Evolutionary conservation across 2,797 vertebrate genomes (phyloP).

Genomic region (Acanthurus lineatus): DNA sequence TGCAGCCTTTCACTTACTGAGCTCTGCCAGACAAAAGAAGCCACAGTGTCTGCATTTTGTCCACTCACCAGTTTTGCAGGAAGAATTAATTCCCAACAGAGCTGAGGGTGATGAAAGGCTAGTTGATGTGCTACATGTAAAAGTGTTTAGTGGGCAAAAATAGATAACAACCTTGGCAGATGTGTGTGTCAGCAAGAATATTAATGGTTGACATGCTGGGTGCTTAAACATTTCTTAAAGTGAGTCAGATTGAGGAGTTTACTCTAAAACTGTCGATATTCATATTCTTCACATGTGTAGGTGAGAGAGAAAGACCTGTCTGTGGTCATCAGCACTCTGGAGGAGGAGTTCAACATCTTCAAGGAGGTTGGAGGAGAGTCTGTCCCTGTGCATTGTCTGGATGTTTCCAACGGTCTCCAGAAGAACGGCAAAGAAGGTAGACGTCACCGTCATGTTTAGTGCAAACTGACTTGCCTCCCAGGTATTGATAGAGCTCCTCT

Average conservation of each 20-base stretch:
- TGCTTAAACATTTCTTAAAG: neutral
- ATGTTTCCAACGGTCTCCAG: slow-evolving; percentile 87
- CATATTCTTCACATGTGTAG: slow-evolving; percentile 71
- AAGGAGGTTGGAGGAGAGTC: slow-evolving; percentile 92
- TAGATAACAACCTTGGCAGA: slow-evolving; percentile 32
- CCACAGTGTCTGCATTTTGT: slow-evolving; percentile 26
- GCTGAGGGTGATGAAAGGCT: slow-evolving; percentile 43
- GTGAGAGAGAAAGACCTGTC: slow-evolving; percentile 95
- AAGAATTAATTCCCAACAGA: slow-evolving; percentile 23
- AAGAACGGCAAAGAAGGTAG: slow-evolving; percentile 89
- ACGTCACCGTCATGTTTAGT: neutral
- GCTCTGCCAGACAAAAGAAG: slow-evolving; percentile 52
- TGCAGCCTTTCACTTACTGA: slow-evolving; percentile 86
- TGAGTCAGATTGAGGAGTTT: neutral
- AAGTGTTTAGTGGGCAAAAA: slow-evolving; percentile 64
- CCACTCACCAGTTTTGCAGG: slow-evolving; percentile 14
- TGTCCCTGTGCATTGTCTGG: slow-evolving; percentile 83
- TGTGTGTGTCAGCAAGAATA: slow-evolving; percentile 58
- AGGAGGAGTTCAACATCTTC: slow-evolving; percentile 94
- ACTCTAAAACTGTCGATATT: neutral
- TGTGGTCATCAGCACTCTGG: slow-evolving; percentile 91
- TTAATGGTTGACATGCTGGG: slow-evolving; percentile 27
- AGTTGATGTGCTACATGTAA: slow-evolving; percentile 60
- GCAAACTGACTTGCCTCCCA: neutral
- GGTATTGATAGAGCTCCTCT: neutral